Percentiles rank a stretch among this genome's conserved stretches.
phyloP scores from a whole-genome alignment of 2,113 vertebrate species.

The Apaloderma vittatum region DNA sequence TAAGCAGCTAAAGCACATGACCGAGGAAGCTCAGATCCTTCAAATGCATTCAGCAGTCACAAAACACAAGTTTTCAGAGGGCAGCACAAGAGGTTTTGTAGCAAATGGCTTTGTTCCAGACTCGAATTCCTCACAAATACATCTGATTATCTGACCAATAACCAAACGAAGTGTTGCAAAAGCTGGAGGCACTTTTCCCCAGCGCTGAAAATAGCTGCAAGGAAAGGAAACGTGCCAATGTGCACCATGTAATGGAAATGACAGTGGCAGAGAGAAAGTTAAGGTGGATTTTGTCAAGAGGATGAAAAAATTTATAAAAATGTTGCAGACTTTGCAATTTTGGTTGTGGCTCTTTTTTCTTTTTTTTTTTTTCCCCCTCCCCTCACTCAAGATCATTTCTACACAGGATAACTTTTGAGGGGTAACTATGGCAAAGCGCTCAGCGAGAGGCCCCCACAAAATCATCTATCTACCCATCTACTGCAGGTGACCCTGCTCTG shows the following conservation, averaged over 20 bases:
- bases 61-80: background rate
- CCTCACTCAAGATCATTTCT: background rate
- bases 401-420: background rate
- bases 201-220: background rate
- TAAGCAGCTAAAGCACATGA: background rate
- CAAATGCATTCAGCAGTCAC: background rate
- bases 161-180: background rate
- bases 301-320: background rate
- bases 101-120: background rate
- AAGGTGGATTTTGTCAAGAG: background rate
- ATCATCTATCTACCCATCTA: too few species aligned
- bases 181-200: background rate
- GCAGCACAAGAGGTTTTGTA: background rate
- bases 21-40: background rate
- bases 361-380: background rate
- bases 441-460: background rate
- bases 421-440: background rate
- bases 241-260: accelerated
- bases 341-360: too few species aligned
- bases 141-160: background rate
- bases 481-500: too few species aligned
- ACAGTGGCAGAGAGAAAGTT: background rate
- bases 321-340: too few species aligned
- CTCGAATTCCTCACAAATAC: background rate
- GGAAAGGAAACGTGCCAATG: background rate